Base-by-base conservation (phyloP, 1,140 invertebrate genomes). In the Probaryconus sp. region DNA sequence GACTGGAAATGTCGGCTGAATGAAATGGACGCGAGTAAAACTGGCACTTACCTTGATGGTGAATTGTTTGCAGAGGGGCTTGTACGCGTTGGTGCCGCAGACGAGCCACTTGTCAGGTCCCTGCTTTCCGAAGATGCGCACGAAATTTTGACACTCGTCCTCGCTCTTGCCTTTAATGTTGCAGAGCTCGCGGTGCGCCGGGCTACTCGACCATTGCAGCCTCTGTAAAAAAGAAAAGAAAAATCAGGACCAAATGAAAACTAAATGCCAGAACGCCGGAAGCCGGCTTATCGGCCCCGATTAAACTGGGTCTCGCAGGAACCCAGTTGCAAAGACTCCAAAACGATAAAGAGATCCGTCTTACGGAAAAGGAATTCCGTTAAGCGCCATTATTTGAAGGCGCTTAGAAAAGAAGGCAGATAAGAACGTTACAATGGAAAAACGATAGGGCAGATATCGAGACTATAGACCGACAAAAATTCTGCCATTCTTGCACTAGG, bases 31-130 rank as follows among this genome's bases (percentile, higher is more conserved):
- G 14, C 4, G 48, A 55, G 16, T 38, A 11, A 45, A 51, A 51
- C 7, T 17, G 14, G 17, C 11, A 79, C 89, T 89, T 84, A 91
- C 91, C 85, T 89, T 84, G 58, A 89, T 81, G 11, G 84, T 80
- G 80, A 97, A 97, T 76, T 93, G 90, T 45, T 97, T 90, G 88
- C 97, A 99, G 43, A 92, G 91, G 1, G 97, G 97, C 82, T 97
- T 98, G 89, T 95, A 99, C 3, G 97, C 96, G 87, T 99, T 98
- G 17, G 98, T 99, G 11, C 98, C 98, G 87, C 98, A 99, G 33
- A 98, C 92, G 45, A 97, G 89, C 16, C 97, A 89, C 61, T 92
- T 91, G 5, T 93, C 92, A 63, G 95, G 90, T 17, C 91, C 81
- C 81, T 90, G 88, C 82, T 92, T 90, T 33, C 91, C 92, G 75